Percentiles rank a stretch among this genome's conserved stretches.
These are phyloP conservation scores for Eumerus sabulonum DNA, from an alignment of 2,888 invertebrate genomes.

Conservation along the genomic window DNA sequence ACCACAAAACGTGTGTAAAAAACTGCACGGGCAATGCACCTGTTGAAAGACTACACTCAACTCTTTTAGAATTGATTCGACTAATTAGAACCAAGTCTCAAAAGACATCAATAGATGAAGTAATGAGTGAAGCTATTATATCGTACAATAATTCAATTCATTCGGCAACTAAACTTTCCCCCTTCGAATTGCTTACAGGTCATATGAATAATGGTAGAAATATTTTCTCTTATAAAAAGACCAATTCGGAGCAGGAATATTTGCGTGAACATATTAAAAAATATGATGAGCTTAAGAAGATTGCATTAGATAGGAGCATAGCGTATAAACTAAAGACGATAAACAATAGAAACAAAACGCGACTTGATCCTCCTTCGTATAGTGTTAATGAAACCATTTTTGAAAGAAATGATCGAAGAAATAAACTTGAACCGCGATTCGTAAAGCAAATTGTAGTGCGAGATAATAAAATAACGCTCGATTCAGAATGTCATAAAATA, in stretches of 20 bases:
- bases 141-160: conserved; percentile 9
- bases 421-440: no score
- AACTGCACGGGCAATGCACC: conserved; percentile 11
- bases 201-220: not conserved
- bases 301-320: conserved; percentile 1
- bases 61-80: not conserved
- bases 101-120: conserved; percentile 1
- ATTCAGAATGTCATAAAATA: no score
- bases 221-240: conserved; percentile 5
- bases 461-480: no score
- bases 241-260: conserved; percentile 15
- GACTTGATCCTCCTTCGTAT: not conserved
- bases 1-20: not conserved
- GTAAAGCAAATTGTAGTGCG: no score
- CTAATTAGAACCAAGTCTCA: not conserved
- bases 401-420: not conserved
- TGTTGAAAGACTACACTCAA: conserved; percentile 7
- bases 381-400: not conserved
- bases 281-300: not conserved
- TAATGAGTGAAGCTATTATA: conserved; percentile 6
- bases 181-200: conserved; percentile 4
- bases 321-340: not conserved
- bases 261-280: conserved; percentile 3
- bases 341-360: not conserved
- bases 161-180: conserved; percentile 1